Conservation (phyloP, 2,797 vertebrate genomes). For the Iguana delicatissima region DNA sequence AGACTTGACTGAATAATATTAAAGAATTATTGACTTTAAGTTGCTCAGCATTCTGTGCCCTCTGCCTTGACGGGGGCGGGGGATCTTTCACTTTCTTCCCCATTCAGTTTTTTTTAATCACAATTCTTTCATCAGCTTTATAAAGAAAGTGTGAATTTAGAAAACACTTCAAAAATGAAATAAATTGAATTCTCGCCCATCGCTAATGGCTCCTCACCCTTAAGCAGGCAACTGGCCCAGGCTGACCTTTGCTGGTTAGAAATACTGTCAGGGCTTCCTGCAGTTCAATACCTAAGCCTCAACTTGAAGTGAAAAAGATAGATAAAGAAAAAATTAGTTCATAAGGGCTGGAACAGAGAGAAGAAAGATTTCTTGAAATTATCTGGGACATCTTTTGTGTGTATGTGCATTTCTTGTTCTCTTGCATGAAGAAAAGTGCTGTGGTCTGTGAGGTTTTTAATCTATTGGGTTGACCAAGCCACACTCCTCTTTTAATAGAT, state of each 20-base stretch:
- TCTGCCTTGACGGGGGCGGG: no score
- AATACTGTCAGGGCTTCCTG: background rate
- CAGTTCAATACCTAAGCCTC: background rate
- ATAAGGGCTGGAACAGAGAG: background rate
- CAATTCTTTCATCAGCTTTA: no score
- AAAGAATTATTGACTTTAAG: no score
- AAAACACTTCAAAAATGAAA: no score
- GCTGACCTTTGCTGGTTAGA: background rate
- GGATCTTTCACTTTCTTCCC: no score
- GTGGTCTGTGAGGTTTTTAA: slow-evolving; percentile 33
- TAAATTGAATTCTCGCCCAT: no score
- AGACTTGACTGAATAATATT: no score
- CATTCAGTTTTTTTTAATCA: no score
- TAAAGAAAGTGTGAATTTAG: no score
- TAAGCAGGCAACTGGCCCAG: background rate
- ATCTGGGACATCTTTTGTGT: background rate
- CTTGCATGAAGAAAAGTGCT: background rate
- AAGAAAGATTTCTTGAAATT: background rate
- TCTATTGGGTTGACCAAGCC: slow-evolving; percentile 23
- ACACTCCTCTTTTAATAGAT: slow-evolving; percentile 29
- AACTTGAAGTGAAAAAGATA: background rate
- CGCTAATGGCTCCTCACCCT: no score
- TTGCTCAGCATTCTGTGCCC: no score
- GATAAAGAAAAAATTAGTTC: background rate
- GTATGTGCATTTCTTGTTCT: background rate